Conservation (phyloP, 92 coral and sea anemone genomes). For the Plumapathes pennacea region DNA sequence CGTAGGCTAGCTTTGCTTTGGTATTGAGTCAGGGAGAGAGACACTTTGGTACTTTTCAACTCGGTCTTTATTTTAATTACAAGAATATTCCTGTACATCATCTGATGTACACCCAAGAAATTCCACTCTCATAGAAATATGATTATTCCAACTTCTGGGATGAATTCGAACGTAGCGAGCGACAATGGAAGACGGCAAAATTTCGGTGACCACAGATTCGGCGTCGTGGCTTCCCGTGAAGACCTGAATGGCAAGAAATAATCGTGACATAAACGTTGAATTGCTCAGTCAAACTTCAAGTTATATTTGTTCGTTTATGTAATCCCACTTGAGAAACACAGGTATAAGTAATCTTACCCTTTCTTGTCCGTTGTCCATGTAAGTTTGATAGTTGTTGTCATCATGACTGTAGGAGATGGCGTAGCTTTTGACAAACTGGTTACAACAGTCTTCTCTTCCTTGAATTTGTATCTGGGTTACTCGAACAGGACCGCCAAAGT, state of each 20-base stretch:
- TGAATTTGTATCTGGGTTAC: neutral
- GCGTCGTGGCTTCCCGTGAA: neutral
- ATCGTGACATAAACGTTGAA: too few species aligned
- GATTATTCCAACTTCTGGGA: neutral
- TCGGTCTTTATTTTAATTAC: too few species aligned
- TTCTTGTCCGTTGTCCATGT: too few species aligned
- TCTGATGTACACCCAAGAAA: constrained; percentile 5
- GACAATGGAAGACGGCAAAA: neutral
- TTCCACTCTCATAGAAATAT: constrained; percentile 9
- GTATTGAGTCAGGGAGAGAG: too few species aligned
- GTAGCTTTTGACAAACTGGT: constrained; percentile 1
- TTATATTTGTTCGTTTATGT: too few species aligned
- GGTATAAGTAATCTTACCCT: too few species aligned
- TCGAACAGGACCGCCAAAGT: neutral
- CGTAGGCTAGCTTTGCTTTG: too few species aligned
- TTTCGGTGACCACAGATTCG: neutral
- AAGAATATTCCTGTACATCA: neutral
- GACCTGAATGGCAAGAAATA: too few species aligned
- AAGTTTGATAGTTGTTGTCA: neutral
- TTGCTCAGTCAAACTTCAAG: too few species aligned
- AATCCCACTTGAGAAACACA: too few species aligned
- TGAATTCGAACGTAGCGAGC: neutral
- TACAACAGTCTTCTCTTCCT: neutral
- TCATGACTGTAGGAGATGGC: neutral
- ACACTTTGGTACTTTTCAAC: too few species aligned